Evolutionary conservation across 2,113 vertebrate species (phyloP).

Genomic region (Synchiropus splendidus): DNA sequence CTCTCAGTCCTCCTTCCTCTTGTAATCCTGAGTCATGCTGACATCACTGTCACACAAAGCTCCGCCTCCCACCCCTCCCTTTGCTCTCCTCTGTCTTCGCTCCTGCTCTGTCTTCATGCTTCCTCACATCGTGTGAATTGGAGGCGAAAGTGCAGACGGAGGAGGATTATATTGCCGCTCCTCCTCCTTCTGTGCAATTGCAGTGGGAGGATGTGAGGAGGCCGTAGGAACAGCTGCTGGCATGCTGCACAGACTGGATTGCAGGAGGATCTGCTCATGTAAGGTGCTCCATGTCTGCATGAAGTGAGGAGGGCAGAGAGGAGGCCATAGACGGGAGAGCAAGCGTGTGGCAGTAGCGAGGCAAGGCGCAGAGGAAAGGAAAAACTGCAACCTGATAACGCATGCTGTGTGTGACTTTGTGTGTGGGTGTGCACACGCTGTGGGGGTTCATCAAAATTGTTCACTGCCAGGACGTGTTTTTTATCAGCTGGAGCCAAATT

Average conservation of each 20-base stretch:
- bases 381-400: constrained; percentile 6
- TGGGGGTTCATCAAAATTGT: too few species aligned
- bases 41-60: constrained; percentile 2
- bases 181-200: not conserved
- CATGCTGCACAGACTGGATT: constrained; percentile 80
- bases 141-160: not conserved
- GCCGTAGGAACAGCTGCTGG: constrained; percentile 22
- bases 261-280: constrained; percentile 75
- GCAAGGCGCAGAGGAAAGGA: not conserved
- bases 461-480: too few species aligned
- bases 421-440: constrained; percentile 5
- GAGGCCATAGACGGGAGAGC: not conserved
- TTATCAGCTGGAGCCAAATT: too few species aligned
- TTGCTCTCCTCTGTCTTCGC: constrained; percentile 1
- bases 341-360: not conserved
- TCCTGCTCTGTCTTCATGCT: constrained; percentile 2
- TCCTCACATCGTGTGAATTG: not conserved
- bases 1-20: not conserved
- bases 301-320: not conserved
- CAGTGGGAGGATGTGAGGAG: constrained; percentile 1
- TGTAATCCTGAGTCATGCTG: constrained; percentile 1
- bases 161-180: not conserved
- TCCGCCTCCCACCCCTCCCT: constrained; percentile 4
- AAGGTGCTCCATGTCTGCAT: constrained; percentile 47
- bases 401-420: constrained; percentile 8